Evolutionary conservation across 2,113 vertebrate genomes (phyloP).

Genomic region (Eulacestoma nigropectus): DNA sequence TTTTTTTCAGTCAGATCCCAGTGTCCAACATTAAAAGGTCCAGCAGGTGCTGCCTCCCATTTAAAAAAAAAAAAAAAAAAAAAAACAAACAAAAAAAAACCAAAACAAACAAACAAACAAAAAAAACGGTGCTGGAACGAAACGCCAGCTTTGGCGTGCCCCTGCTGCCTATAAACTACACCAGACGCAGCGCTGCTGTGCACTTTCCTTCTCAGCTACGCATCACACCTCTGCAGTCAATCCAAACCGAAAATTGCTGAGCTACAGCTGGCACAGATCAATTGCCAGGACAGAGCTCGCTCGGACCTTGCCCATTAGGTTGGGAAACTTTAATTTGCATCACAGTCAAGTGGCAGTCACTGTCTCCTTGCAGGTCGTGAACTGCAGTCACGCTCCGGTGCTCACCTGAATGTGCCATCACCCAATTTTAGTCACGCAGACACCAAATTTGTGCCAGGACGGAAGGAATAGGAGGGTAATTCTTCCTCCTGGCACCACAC

Average conservation of each 20-base stretch:
- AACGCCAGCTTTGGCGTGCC: background rate
- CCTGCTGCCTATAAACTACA: background rate
- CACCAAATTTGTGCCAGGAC: background rate
- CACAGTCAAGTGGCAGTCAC: background rate
- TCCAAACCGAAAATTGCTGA: background rate
- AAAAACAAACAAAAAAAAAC: background rate
- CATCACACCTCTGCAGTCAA: background rate
- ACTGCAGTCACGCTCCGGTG: background rate
- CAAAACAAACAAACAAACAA: background rate
- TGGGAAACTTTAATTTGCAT: background rate
- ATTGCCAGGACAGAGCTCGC: background rate
- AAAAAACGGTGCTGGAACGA: background rate
- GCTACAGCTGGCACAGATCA: background rate
- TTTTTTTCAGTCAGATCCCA: background rate
- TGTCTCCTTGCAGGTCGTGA: background rate
- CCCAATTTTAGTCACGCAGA: accelerated
- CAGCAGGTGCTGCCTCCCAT: background rate
- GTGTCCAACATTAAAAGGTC: background rate
- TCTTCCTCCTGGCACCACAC: background rate
- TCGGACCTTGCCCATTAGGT: accelerated
- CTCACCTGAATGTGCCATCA: too few species aligned
- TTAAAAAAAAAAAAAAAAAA: too few species aligned
- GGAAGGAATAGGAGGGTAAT: accelerated
- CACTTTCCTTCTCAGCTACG: background rate
- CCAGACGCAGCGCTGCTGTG: background rate